phyloP scores from a whole-genome alignment of 1,140 invertebrate genomes.

The Saxidomus purpurata region DNA sequence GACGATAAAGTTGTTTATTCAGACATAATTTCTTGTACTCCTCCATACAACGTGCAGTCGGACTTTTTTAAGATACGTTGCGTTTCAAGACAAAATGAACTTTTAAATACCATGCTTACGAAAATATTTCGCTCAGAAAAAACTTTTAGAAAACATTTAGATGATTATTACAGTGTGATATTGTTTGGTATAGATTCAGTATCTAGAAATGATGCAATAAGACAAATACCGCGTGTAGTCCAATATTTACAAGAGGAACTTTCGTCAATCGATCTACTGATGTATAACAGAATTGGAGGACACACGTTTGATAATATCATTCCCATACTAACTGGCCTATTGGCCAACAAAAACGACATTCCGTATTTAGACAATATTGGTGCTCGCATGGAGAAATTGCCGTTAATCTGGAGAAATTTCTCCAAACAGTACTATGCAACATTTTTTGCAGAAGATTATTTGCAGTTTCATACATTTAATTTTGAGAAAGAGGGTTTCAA shows the following conservation, averaged over 20 bases:
- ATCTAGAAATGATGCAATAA: conserved; percentile 93
- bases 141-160: not conserved
- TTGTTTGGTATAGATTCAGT: conserved; percentile 94
- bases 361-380: conserved; percentile 24
- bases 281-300: conserved; percentile 83
- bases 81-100: conserved; percentile 72
- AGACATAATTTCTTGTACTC: conserved; percentile 69
- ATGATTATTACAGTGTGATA: conserved; percentile 87
- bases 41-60: conserved; percentile 79
- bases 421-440: conserved; percentile 85
- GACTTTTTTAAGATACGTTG: conserved; percentile 85
- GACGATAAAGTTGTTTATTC: conserved; percentile 80
- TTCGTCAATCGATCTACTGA: conserved; percentile 77
- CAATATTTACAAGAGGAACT: conserved; percentile 87
- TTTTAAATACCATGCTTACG: conserved; percentile 59
- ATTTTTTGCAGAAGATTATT: conserved; percentile 87
- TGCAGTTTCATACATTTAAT: conserved; percentile 86
- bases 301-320: conserved; percentile 64
- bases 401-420: conserved; percentile 87
- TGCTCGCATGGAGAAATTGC: conserved; percentile 44
- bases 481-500: conserved; percentile 86
- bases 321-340: conserved; percentile 49
- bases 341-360: conserved; percentile 20
- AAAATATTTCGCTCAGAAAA: conserved; percentile 34
- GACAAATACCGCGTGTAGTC: conserved; percentile 92